Percentiles rank a stretch among this genome's conserved stretches.
Conservation (phyloP, 2,888 invertebrate genomes). For the Stramonita haemastoma region DNA sequence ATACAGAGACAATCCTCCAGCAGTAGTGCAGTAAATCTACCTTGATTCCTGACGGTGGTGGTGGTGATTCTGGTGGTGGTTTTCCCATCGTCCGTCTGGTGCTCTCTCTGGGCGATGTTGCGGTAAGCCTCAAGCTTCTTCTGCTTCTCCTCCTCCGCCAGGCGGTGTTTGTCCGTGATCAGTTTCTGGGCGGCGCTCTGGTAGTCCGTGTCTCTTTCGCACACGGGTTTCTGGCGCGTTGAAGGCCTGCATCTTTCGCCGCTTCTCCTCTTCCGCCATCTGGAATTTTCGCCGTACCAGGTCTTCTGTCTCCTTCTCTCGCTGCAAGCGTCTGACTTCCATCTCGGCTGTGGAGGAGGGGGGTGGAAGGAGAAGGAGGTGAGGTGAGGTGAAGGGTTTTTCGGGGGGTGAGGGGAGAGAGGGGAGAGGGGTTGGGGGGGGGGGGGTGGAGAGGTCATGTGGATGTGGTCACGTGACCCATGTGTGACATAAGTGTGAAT, state of each 20-base stretch:
- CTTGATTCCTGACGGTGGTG: constrained; percentile 44
- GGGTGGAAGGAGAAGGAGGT: neutral
- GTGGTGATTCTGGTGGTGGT: constrained; percentile 42
- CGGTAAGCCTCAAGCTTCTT: constrained; percentile 66
- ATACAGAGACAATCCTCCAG: neutral
- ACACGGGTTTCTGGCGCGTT: constrained; percentile 48
- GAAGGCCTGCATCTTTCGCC: constrained; percentile 54
- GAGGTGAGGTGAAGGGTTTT: neutral
- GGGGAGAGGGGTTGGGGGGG: neutral
- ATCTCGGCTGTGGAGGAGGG: constrained; percentile 58
- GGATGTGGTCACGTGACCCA: neutral
- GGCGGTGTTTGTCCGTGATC: constrained; percentile 47
- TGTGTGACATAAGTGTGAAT: too few species aligned
- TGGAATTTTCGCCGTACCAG: constrained; percentile 75
- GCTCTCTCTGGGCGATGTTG: constrained; percentile 40
- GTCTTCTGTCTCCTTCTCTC: constrained; percentile 72
- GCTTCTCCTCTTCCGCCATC: constrained; percentile 69
- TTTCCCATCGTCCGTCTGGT: constrained; percentile 43
- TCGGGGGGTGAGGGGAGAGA: neutral
- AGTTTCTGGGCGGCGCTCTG: constrained; percentile 41
- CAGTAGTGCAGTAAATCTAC: constrained; percentile 3
- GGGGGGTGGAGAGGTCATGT: neutral
- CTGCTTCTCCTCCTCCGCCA: constrained; percentile 74
- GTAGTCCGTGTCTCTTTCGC: constrained; percentile 50
- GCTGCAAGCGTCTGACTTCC: constrained; percentile 58